Percentiles rank a stretch among this genome's conserved stretches.
phyloP scores from a whole-genome alignment of 1,140 invertebrate genomes.

The Drosophila yakuba region DNA sequence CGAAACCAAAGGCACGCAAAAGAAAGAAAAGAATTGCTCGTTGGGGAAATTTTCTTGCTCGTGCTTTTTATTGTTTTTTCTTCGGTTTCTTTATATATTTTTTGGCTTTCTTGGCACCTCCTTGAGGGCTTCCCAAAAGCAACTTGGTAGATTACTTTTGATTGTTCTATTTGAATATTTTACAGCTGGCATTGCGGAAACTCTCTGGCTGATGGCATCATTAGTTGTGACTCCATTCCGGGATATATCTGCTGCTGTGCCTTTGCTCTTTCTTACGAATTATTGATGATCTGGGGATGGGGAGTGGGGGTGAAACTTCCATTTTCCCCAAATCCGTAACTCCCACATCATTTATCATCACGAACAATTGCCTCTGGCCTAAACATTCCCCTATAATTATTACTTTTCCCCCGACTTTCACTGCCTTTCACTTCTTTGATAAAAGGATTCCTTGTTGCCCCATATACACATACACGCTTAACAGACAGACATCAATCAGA shows the following conservation, averaged over 20 bases:
- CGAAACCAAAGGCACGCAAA: conserved; percentile 16
- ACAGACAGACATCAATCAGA: conserved; percentile 77
- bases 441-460: conserved; percentile 54
- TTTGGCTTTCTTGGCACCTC: conserved; percentile 48
- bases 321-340: conserved; percentile 8
- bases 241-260: not conserved
- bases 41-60: conserved; percentile 76
- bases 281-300: conserved; percentile 62
- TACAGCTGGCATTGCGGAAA: conserved; percentile 26
- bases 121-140: conserved; percentile 36
- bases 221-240: conserved; percentile 45
- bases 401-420: conserved; percentile 20
- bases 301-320: not conserved
- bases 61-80: conserved; percentile 64
- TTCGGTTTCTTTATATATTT: conserved; percentile 24
- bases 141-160: conserved; percentile 61
- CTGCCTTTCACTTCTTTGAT: conserved; percentile 47
- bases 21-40: conserved; percentile 64
- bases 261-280: conserved; percentile 25
- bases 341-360: conserved; percentile 56
- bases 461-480: conserved; percentile 13
- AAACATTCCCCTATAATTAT: conserved; percentile 45
- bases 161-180: conserved; percentile 55
- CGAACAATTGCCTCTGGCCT: conserved; percentile 47
- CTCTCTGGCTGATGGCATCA: conserved; percentile 51